These are phyloP conservation scores for Drosophila infuscata DNA, from an alignment of 2,888 invertebrate genomes.

Conservation along the genomic window DNA sequence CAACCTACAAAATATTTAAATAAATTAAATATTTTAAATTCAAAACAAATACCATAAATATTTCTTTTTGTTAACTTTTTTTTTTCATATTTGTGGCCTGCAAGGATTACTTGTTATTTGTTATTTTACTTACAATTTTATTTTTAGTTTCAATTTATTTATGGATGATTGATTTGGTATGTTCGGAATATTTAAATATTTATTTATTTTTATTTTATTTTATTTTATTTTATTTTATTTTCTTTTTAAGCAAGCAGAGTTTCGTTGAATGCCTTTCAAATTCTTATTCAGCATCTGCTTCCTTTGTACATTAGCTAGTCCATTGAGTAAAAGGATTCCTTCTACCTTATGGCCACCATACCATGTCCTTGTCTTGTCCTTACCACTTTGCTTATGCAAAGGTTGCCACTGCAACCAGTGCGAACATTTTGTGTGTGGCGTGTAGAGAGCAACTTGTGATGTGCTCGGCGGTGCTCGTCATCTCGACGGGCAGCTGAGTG, in stretches of 20 bases:
- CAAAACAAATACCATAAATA: not conserved
- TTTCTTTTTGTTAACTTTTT: not conserved
- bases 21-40: not conserved
- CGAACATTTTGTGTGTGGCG: constrained; percentile 48
- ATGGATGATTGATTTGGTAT: not conserved
- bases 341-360: not conserved
- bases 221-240: too few species aligned
- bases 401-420: not conserved
- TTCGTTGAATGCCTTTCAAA: not conserved
- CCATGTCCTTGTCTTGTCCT: not conserved
- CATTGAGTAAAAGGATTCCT: constrained; percentile 15
- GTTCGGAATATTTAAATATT: not conserved
- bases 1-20: not conserved
- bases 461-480: constrained; percentile 36
- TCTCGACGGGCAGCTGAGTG: constrained; percentile 30
- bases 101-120: not conserved
- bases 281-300: not conserved
- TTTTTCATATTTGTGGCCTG: not conserved
- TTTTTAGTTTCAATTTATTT: not conserved
- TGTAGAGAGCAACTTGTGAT: constrained; percentile 30
- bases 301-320: constrained; percentile 15
- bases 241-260: not conserved
- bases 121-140: not conserved
- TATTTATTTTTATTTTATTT: too few species aligned
- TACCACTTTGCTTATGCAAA: too few species aligned